Evolutionary conservation across 2,113 vertebrate species (phyloP).

Genomic region (Tragelaphus strepsiceros): DNA sequence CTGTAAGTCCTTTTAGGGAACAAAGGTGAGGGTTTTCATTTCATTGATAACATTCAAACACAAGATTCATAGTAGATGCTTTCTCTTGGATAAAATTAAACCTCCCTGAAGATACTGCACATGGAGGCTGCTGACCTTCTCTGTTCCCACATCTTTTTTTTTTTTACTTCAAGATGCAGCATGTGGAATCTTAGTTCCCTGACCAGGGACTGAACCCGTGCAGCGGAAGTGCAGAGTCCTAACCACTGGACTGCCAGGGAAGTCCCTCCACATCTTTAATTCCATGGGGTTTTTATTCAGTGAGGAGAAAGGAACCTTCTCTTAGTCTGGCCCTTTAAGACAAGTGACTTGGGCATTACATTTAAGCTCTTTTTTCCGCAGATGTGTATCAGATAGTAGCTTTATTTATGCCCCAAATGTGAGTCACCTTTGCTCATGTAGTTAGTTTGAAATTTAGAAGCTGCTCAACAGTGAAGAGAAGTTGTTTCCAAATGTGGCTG

Average conservation of each 20-base stretch:
- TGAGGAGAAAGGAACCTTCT: not conserved
- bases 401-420: not conserved
- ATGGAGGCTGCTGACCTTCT: not conserved
- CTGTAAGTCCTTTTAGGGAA: not conserved
- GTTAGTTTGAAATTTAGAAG: conserved; percentile 14
- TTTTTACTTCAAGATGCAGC: not conserved
- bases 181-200: not conserved
- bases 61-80: not conserved
- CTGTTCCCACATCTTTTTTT: not conserved
- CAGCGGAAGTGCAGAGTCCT: not conserved
- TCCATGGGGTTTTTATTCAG: not conserved
- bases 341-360: not conserved
- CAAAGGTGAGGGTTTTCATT: not conserved
- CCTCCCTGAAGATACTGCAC: not conserved
- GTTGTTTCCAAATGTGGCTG: not conserved
- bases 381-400: not conserved
- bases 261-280: not conserved
- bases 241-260: not conserved
- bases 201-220: not conserved
- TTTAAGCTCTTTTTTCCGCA: not conserved
- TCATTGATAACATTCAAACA: not conserved
- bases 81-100: not conserved
- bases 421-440: conserved; percentile 15
- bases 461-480: not conserved
- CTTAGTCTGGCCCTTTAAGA: not conserved